Percentiles rank a stretch among this genome's conserved stretches.
These are phyloP conservation scores for Eulemur rubriventer DNA, from an alignment of 2,797 vertebrate species.

Conservation along the genomic window DNA sequence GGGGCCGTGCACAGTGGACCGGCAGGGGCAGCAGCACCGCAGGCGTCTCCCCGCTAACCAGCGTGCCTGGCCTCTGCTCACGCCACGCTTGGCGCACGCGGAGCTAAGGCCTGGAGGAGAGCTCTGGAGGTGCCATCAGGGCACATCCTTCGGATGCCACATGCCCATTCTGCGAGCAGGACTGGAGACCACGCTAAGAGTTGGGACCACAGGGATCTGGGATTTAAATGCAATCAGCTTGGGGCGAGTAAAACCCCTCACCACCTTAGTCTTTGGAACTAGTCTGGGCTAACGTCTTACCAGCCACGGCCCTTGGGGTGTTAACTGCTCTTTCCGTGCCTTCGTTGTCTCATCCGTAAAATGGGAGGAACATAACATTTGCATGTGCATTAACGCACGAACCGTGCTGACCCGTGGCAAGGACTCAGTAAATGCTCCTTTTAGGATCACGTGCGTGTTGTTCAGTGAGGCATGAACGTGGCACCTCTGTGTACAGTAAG, in stretches of 20 bases:
- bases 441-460: accelerated
- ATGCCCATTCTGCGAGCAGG: background rate
- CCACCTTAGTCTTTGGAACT: background rate
- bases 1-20: background rate
- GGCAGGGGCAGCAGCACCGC: background rate
- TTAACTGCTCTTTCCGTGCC: background rate
- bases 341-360: background rate
- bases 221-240: background rate
- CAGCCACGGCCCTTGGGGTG: background rate
- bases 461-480: accelerated
- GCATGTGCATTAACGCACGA: background rate
- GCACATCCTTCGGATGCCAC: too few relatives aligned
- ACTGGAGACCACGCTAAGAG: accelerated
- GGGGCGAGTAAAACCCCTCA: background rate
- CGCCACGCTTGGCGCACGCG: accelerated
- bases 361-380: background rate
- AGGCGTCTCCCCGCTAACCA: too few relatives aligned
- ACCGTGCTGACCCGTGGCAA: accelerated
- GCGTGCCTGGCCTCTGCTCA: background rate
- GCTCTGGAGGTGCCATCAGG: background rate
- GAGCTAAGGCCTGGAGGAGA: background rate
- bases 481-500: accelerated
- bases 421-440: background rate
- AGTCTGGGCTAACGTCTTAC: background rate
- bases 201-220: background rate